phyloP scores from a whole-genome alignment of 2,888 invertebrate genomes.

The Microchrysa polita region DNA sequence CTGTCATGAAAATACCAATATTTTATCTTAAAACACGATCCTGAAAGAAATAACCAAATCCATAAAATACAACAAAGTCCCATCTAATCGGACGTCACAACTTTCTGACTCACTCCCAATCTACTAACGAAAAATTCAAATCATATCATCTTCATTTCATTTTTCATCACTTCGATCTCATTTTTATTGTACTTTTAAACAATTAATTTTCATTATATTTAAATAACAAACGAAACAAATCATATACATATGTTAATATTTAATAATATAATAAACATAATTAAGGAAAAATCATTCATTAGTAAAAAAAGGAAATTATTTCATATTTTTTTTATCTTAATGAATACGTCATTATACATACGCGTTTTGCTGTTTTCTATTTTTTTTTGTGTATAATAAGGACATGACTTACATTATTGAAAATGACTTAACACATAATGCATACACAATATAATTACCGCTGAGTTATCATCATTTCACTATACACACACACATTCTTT shows the following conservation, averaged over 20 bases:
- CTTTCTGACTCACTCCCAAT: too few relatives aligned
- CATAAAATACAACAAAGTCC: too few relatives aligned
- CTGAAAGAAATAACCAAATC: too few relatives aligned
- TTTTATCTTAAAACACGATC: too few relatives aligned
- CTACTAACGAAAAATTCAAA: slow-evolving; percentile 13
- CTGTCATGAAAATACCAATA: too few relatives aligned
- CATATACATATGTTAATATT: slow-evolving; percentile 34
- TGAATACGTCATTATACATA: too few relatives aligned
- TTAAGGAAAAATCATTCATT: slow-evolving; percentile 20
- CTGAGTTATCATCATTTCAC: slow-evolving; percentile 7
- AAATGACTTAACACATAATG: slow-evolving; percentile 26
- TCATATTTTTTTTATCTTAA: not conserved
- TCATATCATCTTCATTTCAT: not conserved
- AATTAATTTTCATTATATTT: slow-evolving; percentile 34
- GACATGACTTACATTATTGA: slow-evolving; percentile 26
- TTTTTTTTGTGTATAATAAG: slow-evolving; percentile 23
- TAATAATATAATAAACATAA: slow-evolving; percentile 24
- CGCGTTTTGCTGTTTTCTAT: too few relatives aligned
- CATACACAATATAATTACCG: slow-evolving; percentile 20
- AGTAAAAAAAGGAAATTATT: slow-evolving; percentile 12
- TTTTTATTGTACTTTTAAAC: slow-evolving; percentile 38
- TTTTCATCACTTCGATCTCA: slow-evolving; percentile 24
- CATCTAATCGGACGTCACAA: too few relatives aligned
- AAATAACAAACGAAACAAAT: slow-evolving; percentile 30
- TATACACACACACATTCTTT: slow-evolving; percentile 10